Percentiles rank a stretch among this genome's conserved stretches.
These are phyloP conservation scores for Ceyx melanurus DNA, from an alignment of 2,113 vertebrate species.

Conservation along the genomic window DNA sequence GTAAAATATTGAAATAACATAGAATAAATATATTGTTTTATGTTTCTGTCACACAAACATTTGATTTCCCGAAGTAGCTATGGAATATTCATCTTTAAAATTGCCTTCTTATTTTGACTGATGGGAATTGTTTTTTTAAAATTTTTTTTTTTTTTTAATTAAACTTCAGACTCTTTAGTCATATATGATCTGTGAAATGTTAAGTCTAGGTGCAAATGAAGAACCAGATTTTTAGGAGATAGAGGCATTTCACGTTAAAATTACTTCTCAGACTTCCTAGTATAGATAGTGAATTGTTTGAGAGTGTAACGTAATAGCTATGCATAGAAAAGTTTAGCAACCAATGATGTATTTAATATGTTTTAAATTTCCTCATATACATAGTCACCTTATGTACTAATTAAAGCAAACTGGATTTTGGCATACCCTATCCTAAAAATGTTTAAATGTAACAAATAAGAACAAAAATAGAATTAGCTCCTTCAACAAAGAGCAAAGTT, in stretches of 20 bases:
- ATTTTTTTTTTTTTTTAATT: background rate
- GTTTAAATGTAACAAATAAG: background rate
- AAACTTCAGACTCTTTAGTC: background rate
- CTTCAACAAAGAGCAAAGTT: background rate
- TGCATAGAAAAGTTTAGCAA: background rate
- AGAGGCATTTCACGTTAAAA: background rate
- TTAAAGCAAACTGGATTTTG: background rate
- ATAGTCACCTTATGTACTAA: background rate
- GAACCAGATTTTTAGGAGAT: background rate
- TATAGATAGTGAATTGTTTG: background rate
- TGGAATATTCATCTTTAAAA: background rate
- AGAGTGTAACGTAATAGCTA: background rate
- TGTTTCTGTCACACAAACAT: background rate
- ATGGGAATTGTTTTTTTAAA: background rate
- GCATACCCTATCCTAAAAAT: background rate
- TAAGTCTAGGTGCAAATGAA: background rate
- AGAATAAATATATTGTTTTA: background rate
- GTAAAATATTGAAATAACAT: background rate
- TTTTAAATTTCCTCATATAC: background rate
- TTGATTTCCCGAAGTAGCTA: background rate
- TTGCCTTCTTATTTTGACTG: background rate
- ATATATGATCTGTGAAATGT: background rate
- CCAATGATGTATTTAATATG: background rate
- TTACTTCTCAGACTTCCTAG: background rate
- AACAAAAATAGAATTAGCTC: background rate